These are phyloP conservation scores for Tetrapedia diversipes DNA, from an alignment of 2,888 invertebrate genomes.

Conservation along the genomic window DNA sequence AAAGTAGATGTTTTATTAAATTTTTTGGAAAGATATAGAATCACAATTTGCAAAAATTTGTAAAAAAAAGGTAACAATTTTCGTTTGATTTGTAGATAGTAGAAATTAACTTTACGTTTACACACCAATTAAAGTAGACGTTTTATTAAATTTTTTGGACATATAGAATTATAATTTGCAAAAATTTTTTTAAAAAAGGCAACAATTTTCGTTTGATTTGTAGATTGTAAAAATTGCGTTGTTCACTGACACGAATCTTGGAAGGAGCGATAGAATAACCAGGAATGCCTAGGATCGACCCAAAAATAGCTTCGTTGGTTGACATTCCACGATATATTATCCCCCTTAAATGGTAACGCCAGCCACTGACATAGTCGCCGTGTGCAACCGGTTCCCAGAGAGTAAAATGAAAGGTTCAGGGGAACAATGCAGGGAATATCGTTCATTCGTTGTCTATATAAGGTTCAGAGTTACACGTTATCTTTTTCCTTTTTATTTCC, in stretches of 20 bases:
- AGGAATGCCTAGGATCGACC: conserved; percentile 19
- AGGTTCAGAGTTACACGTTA: conserved; percentile 32
- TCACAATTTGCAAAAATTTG: too few relatives aligned
- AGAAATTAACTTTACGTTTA: too few relatives aligned
- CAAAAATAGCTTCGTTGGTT: conserved; percentile 56
- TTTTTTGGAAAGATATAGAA: too few relatives aligned
- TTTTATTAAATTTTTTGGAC: too few relatives aligned
- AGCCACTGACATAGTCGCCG: conserved; percentile 56
- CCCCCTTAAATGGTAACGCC: conserved; percentile 61
- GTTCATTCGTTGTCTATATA: conserved; percentile 58
- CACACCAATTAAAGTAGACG: too few relatives aligned
- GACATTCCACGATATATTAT: conserved; percentile 62
- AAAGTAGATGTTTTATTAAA: too few relatives aligned
- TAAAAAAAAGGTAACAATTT: too few relatives aligned
- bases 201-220: too few relatives aligned
- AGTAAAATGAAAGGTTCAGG: conserved; percentile 43
- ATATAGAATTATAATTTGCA: too few relatives aligned
- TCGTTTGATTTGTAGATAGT: too few relatives aligned
- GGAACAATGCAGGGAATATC: conserved; percentile 66
- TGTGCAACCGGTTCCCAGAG: conserved; percentile 63
- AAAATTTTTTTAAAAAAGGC: too few relatives aligned
- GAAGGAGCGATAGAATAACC: background rate
- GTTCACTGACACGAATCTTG: background rate
- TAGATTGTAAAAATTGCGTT: too few relatives aligned
- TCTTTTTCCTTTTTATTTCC: background rate